Conservation (phyloP, 2,888 invertebrate species). For the Andrena bicolor region DNA sequence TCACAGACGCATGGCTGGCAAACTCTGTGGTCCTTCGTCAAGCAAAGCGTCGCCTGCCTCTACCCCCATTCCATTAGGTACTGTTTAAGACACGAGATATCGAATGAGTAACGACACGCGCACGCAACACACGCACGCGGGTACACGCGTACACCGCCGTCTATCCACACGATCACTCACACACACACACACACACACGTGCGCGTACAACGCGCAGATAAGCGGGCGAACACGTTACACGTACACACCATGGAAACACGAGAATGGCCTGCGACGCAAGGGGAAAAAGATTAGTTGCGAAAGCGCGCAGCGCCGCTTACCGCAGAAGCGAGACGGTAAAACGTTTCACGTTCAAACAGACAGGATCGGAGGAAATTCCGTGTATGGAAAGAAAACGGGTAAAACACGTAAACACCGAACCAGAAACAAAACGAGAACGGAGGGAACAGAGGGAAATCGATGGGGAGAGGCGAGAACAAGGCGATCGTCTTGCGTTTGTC, state of each 20-base stretch:
- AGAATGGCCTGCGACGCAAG: constrained; percentile 56
- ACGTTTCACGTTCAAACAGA: constrained; percentile 63
- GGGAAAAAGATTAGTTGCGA: constrained; percentile 54
- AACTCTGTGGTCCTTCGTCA: constrained; percentile 85
- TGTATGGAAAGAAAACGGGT: constrained; percentile 57
- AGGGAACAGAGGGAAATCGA: constrained; percentile 58
- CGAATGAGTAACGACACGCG: constrained; percentile 55
- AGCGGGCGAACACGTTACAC: constrained; percentile 21
- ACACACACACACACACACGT: too few species aligned
- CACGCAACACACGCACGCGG: constrained; percentile 30
- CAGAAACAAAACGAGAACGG: constrained; percentile 40
- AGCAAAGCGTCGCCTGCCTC: constrained; percentile 85
- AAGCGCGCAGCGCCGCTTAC: constrained; percentile 54
- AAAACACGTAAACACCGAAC: constrained; percentile 61
- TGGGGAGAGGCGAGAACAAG: constrained; percentile 18
- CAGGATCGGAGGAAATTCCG: constrained; percentile 61
- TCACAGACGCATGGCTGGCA: constrained; percentile 85
- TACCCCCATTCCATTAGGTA: constrained; percentile 85
- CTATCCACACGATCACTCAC: constrained; percentile 1
- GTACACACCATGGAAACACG: constrained; percentile 26
- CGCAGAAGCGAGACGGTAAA: constrained; percentile 33
- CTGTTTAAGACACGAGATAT: constrained; percentile 74
- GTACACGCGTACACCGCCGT: not conserved
- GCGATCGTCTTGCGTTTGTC: constrained; percentile 11
- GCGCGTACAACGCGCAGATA: not conserved